Evolutionary conservation across 2,113 vertebrate genomes (phyloP).

Genomic region (Plestiodon gilberti): DNA sequence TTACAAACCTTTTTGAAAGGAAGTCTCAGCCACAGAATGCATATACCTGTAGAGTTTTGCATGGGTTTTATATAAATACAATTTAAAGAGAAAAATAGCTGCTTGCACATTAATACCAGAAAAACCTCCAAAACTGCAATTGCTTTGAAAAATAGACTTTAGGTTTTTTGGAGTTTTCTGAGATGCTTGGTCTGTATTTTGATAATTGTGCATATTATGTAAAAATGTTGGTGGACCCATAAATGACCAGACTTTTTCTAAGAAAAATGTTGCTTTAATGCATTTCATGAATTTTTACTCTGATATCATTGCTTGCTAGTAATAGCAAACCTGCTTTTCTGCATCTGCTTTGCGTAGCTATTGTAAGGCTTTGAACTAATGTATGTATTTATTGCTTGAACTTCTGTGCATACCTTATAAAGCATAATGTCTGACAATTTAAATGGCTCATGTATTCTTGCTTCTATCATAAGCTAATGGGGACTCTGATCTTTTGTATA

Average conservation of each 20-base stretch:
- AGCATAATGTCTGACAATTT: conserved; percentile 99
- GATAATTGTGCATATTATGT: conserved; percentile 99
- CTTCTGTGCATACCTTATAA: conserved; percentile 99
- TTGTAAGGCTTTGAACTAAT: conserved; percentile 99
- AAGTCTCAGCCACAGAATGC: conserved; percentile 99
- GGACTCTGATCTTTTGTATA: conserved; percentile 99
- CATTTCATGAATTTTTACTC: conserved; percentile 99
- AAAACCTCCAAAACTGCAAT: conserved; percentile 99
- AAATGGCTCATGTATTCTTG: conserved; percentile 99
- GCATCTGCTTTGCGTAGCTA: conserved; percentile 99
- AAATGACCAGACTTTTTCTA: conserved; percentile 99
- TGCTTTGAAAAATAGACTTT: conserved; percentile 99
- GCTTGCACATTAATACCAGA: conserved; percentile 99
- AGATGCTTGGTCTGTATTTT: conserved; percentile 99
- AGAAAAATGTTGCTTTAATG: conserved; percentile 99
- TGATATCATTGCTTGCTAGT: conserved; percentile 99
- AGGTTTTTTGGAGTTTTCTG: conserved; percentile 99
- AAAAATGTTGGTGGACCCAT: conserved; percentile 99
- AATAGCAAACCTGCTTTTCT: conserved; percentile 99
- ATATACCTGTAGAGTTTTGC: conserved; percentile 99
- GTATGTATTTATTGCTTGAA: conserved; percentile 99
- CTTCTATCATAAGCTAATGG: conserved; percentile 96
- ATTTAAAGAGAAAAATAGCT: conserved; percentile 97
- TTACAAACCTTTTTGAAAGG: conserved; percentile 94
- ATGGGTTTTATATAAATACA: conserved; percentile 99